Percentiles rank a stretch among this genome's conserved stretches.
Evolutionary conservation across 2,113 vertebrate species (phyloP).

Genomic region (Rhynchomys soricoides): DNA sequence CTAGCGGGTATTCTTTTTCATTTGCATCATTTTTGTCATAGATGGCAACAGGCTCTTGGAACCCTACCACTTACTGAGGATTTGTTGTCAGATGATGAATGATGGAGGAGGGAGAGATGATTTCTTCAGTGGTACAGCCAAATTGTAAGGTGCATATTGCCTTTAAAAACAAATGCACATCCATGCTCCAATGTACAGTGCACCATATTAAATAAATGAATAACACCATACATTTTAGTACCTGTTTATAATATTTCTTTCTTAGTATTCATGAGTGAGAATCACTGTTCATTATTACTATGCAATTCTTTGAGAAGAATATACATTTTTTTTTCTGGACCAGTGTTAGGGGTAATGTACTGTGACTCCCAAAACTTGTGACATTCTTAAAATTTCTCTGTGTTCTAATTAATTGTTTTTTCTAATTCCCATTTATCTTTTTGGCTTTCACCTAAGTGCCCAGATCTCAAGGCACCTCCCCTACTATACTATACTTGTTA

Average conservation of each 20-base stretch:
- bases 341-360: neutral
- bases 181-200: neutral
- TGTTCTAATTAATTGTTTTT: neutral
- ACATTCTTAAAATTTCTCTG: neutral
- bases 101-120: neutral
- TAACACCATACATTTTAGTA: neutral
- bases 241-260: neutral
- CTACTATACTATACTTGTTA: neutral
- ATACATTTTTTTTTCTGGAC: neutral
- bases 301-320: neutral
- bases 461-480: neutral
- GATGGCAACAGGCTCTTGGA: rapidly evolving
- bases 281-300: neutral
- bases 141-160: neutral
- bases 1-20: neutral
- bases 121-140: neutral
- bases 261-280: neutral
- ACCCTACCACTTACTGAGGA: neutral
- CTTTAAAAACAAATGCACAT: neutral
- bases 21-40: neutral
- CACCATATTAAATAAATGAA: neutral
- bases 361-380: neutral
- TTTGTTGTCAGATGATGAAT: neutral
- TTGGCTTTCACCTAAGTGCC: neutral
- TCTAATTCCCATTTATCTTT: neutral